Conservation (phyloP, 1,140 invertebrate species). For the Ceratosolen fusciceps region DNA sequence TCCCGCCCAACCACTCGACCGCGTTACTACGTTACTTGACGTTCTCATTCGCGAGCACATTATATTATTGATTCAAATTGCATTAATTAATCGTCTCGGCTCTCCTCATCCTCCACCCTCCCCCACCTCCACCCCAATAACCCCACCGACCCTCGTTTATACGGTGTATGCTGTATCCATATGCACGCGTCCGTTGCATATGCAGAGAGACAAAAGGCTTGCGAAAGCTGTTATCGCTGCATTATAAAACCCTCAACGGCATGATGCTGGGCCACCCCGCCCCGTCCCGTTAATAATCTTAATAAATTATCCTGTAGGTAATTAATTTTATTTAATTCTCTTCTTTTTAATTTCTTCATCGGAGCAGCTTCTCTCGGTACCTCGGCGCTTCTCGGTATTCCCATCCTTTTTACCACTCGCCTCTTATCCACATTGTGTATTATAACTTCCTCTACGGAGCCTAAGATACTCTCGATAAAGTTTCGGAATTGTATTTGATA, state of each 20-base stretch:
- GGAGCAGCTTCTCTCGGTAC: neutral
- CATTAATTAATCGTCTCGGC: neutral
- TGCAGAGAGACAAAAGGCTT: no score
- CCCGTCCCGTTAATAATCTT: neutral
- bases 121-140: no score
- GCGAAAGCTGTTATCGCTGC: no score
- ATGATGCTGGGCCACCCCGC: no score
- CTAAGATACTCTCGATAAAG: neutral
- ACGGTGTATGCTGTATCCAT: neutral
- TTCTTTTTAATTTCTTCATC: neutral
- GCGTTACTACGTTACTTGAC: neutral
- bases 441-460: neutral
- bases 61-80: neutral
- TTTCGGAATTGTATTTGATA: neutral
- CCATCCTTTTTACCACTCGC: neutral
- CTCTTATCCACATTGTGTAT: neutral
- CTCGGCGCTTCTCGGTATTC: neutral
- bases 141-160: neutral
- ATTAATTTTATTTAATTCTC: neutral
- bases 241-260: no score
- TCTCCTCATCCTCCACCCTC: neutral
- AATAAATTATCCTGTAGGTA: neutral
- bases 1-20: neutral
- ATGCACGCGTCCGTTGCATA: neutral
- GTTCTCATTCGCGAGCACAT: neutral